Percentiles rank a stretch among this genome's conserved stretches.
Conservation (phyloP, 1,140 invertebrate species). For the Drosophila setifemur region DNA sequence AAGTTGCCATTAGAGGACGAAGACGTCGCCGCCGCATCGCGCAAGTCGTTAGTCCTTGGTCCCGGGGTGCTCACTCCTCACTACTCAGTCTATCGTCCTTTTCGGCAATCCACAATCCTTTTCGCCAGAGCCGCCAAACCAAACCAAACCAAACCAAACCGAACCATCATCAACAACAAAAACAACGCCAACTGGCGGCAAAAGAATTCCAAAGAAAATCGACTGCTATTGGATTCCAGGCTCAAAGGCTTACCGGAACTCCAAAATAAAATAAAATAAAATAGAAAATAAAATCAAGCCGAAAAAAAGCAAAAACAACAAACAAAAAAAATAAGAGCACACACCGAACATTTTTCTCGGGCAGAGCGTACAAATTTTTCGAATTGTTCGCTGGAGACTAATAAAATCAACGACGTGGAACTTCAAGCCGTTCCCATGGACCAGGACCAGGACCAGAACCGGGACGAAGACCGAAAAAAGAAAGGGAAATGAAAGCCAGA, state of each 20-base stretch:
- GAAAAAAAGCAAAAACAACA: slow-evolving; percentile 32
- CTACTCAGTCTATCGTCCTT: neutral
- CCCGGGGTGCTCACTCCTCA: no score
- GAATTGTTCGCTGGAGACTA: slow-evolving; percentile 82
- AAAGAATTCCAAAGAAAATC: slow-evolving; percentile 76
- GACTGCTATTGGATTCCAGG: slow-evolving; percentile 75
- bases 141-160: slow-evolving; percentile 11
- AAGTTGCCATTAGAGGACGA: slow-evolving; percentile 78
- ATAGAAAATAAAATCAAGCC: slow-evolving; percentile 39
- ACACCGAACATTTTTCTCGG: slow-evolving; percentile 62
- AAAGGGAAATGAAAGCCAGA: slow-evolving; percentile 28
- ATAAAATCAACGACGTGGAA: slow-evolving; percentile 82
- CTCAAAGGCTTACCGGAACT: slow-evolving; percentile 55
- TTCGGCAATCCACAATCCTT: slow-evolving; percentile 57
- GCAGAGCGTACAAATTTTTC: slow-evolving; percentile 77
- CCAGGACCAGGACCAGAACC: slow-evolving; percentile 11
- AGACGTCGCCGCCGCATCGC: slow-evolving; percentile 35
- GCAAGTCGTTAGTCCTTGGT: slow-evolving; percentile 59
- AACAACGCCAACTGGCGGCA: slow-evolving; percentile 26
- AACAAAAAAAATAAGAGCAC: slow-evolving; percentile 18
- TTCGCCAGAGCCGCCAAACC: slow-evolving; percentile 38
- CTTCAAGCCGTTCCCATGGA: slow-evolving; percentile 80
- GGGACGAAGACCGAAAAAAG: neutral
- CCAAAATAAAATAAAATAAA: slow-evolving; percentile 35
- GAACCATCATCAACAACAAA: slow-evolving; percentile 33